Evolutionary conservation across 2,113 vertebrate genomes (phyloP), one percentile per base, ranked within the genome.

Genomic region (Xiphophorus maculatus): DNA sequence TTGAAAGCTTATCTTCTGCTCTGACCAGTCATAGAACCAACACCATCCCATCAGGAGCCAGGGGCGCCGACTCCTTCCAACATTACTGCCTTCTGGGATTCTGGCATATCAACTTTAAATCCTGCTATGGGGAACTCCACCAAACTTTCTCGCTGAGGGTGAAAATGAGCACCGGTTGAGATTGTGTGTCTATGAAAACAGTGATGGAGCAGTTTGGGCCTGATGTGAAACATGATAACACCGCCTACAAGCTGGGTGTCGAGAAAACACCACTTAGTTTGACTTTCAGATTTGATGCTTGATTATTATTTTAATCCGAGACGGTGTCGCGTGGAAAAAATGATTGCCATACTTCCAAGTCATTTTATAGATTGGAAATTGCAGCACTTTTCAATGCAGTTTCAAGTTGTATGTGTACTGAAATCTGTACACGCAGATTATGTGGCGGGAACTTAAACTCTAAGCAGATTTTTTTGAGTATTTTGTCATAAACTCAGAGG

Each of bases 141-240:
- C 63, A 51, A 76, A 80, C 65, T 63, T 84, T 81, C 30, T 58
- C 25, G 35, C 40, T 0, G 25, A 58, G 44, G 37, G 32, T 33
- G 32, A 58, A 69, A 78, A 62, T 27, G 4, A 66, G 67, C 73
- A 66, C 81, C 79, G 76, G 73, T 80, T 71, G 68, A 78, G 86
- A 87, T 66, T 82, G 66, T 40, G 40, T 73, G 74, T 89, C 87
- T 90, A 63, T 89, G 80, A 87, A 89, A 90, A 90, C 73, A 84
- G 70, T 79, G 71, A 84, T 63, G 66, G 84, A 90, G 78, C 48
- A 70, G 71, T 84, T 89, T 83, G 61, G 68, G 87, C 79, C 73
- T 82, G 28, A 7, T 12, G 73, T 86, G 87, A 91, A 91, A 92
- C 85, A 19, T 1, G 74, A 93, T 86, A 84, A 60, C 76, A 76